Conservation (phyloP, 2,797 vertebrate species). For the Prionace glauca region DNA sequence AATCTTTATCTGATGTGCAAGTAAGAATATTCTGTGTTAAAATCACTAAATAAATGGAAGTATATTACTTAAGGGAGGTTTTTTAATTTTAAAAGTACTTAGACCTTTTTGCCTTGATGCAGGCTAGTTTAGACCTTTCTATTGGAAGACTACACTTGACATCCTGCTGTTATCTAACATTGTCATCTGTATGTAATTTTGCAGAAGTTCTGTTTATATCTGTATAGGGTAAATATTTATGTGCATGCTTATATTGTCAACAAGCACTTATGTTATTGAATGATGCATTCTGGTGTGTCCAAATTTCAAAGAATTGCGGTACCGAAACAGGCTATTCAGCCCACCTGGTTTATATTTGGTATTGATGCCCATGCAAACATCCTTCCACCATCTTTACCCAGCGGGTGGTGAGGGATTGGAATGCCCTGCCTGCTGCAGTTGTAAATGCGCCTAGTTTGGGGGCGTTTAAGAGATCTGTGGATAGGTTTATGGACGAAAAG, state of each 20-base stretch:
- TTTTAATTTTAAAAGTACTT: neutral
- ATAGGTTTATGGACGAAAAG: no score
- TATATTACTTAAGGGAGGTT: neutral
- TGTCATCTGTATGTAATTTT: neutral
- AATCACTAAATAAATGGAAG: neutral
- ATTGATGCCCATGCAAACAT: neutral
- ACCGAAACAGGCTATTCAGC: neutral
- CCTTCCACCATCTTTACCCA: neutral
- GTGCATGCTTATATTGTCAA: neutral
- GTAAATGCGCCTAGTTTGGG: no score
- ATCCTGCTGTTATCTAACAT: neutral
- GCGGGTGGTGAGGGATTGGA: no score
- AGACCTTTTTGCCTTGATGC: neutral
- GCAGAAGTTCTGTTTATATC: neutral
- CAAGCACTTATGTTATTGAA: neutral
- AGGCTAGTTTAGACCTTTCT: neutral
- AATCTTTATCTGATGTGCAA: neutral
- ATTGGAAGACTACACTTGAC: neutral
- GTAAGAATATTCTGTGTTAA: neutral
- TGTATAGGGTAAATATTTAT: neutral
- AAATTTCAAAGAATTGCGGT: neutral
- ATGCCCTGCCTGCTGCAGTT: no score
- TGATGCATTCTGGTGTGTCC: neutral
- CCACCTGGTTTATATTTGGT: neutral
- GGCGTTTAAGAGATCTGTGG: no score